Base-by-base conservation (phyloP, 2,113 vertebrate genomes). In the Girardinichthys multiradiatus region DNA sequence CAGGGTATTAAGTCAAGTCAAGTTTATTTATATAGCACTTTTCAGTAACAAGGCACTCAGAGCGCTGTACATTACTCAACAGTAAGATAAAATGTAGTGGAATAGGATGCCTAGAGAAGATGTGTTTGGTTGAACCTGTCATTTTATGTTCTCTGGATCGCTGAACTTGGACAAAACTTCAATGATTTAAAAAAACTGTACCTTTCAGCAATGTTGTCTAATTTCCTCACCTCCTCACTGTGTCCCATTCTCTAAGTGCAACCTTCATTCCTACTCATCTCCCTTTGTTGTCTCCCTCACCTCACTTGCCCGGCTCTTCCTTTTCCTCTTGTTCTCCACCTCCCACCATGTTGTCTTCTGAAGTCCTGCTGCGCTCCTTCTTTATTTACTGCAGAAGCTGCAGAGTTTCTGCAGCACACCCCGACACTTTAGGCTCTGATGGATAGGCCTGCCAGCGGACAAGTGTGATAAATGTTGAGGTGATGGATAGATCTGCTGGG, bases 341-440 rank as follows among this genome's bases (percentile, higher is more conserved):
- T 74, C 72, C 70, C 37, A 69, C 71, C 57, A 30, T 28, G 74
- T 74, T 61, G 65, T 48, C 71, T 73, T 75, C 58, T 57, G 76
- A 26, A 57, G 35, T 82, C 85, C 87, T n/a, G 82, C 86, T 88
- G 87, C 61, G 83, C 74, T 82, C 64, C 83, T 80, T 75, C 84
- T 86, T 86, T 90, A 88, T 87, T 87, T 85, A 87, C 86, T 80
- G 51, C 84, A 58, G 81, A 77, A 86, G 77, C 77, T 31, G 79
- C 85, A 72, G 84, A 72, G 82, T 79, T 81, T 81, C n/a, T 88
- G 76, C 85, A 76, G 78, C 79, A 33, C 75, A 66, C 80, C 65
- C 83, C 62, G 82, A 88, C 89, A 87, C 85, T 77, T 87, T 71
- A 35, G 77, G 85, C 81, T 81, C 83, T 92, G 90, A 90, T 89